Evolutionary conservation across 2,113 vertebrate genomes (phyloP).

Genomic region (Mellivora capensis): DNA sequence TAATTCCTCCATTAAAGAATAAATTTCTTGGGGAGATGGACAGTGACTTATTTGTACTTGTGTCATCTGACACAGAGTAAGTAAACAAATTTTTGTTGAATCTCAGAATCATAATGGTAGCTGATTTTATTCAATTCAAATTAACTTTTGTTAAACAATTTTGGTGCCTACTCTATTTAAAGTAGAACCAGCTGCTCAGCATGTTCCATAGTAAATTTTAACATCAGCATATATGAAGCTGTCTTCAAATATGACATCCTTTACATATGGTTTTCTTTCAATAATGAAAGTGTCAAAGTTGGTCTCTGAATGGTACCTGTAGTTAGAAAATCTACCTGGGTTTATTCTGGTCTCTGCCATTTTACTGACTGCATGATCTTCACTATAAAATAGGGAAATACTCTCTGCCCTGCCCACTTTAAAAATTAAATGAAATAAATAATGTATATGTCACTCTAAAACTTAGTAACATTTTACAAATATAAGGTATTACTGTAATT

Average conservation of each 20-base stretch:
- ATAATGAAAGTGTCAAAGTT: not conserved
- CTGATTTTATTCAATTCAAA: conserved; percentile 47
- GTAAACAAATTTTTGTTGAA: conserved; percentile 9
- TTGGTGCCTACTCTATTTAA: conserved; percentile 3
- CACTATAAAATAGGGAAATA: conserved; percentile 14
- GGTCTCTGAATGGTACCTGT: not conserved
- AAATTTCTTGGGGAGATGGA: not conserved
- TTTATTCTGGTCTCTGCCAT: conserved; percentile 30
- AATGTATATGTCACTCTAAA: not conserved
- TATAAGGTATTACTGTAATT: not conserved
- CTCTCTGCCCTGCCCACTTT: conserved; percentile 3
- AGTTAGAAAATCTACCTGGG: conserved; percentile 9
- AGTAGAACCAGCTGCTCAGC: conserved; percentile 14
- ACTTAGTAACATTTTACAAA: conserved; percentile 4
- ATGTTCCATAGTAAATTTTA: conserved; percentile 24
- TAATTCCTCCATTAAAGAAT: not conserved
- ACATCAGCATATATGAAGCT: not conserved
- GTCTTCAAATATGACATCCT: not conserved
- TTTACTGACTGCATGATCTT: not conserved
- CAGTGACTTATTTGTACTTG: not conserved
- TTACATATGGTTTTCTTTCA: conserved; percentile 19
- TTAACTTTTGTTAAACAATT: conserved; percentile 9
- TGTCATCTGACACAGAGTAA: not conserved
- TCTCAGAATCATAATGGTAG: conserved; percentile 27
- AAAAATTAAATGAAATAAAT: conserved; percentile 36